Conservation (phyloP, 2,888 invertebrate species). For the Agapostemon virescens region DNA sequence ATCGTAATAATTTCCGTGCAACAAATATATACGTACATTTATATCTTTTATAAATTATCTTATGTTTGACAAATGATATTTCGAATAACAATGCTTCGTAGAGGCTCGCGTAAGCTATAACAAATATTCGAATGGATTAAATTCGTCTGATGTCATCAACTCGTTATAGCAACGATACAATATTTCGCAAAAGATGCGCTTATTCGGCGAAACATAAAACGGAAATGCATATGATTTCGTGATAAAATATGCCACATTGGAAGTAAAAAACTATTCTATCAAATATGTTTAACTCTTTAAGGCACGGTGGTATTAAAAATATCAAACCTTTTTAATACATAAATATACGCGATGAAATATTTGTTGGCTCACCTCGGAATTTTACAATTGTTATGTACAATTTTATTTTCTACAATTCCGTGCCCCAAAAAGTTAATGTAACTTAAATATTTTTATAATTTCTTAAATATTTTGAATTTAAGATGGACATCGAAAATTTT, state of each 20-base stretch:
- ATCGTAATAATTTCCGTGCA: not conserved
- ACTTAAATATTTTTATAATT: not conserved
- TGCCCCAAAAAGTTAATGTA: too few relatives aligned
- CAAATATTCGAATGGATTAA: slow-evolving; percentile 35
- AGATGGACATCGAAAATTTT: not conserved
- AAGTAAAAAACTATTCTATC: too few relatives aligned
- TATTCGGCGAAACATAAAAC: slow-evolving; percentile 12
- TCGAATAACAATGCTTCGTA: not conserved
- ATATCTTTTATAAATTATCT: not conserved
- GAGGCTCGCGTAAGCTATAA: not conserved
- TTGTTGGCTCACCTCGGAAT: too few relatives aligned
- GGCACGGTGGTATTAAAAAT: too few relatives aligned
- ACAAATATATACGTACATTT: not conserved
- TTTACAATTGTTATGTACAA: too few relatives aligned
- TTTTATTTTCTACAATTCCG: too few relatives aligned
- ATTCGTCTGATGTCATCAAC: slow-evolving; percentile 47
- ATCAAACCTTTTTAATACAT: too few relatives aligned
- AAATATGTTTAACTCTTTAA: too few relatives aligned
- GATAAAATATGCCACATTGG: too few relatives aligned
- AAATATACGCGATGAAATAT: too few relatives aligned
- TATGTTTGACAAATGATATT: slow-evolving; percentile 10
- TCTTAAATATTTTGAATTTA: not conserved
- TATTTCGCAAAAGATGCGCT: slow-evolving; percentile 6
- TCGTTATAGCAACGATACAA: slow-evolving; percentile 1
- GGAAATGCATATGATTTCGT: too few relatives aligned